A percentile compares a stretch with the other conserved stretches of the same genome.
phyloP scores from a whole-genome alignment of 2,797 vertebrate genomes.

The Eleutherodactylus coqui region DNA sequence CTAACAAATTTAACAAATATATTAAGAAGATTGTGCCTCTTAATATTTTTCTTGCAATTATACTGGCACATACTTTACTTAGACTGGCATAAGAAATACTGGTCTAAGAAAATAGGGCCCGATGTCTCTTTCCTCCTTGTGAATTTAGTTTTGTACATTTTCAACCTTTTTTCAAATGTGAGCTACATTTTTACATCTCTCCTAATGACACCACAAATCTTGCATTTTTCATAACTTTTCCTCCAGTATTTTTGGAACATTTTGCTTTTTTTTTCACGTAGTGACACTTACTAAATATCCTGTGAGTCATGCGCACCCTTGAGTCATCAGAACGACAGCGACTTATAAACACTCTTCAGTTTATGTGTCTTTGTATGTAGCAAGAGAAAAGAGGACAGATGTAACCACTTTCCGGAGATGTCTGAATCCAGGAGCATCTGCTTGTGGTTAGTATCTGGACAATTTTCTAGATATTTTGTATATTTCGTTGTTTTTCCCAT shows the following conservation, averaged over 20 bases:
- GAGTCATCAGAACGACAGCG: slow-evolving; percentile 34
- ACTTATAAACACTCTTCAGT: neutral
- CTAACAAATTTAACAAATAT: too few species aligned
- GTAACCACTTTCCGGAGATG: neutral
- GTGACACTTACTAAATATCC: slow-evolving; percentile 20
- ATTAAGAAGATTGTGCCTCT: too few species aligned
- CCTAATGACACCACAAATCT: neutral
- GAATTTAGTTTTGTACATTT: neutral
- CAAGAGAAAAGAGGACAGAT: neutral
- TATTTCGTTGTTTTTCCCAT: neutral
- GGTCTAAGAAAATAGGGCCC: too few species aligned
- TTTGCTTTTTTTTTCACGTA: neutral
- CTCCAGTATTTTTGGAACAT: neutral
- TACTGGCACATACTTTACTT: too few species aligned
- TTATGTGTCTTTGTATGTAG: neutral
- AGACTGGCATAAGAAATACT: too few species aligned
- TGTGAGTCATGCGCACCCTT: slow-evolving; percentile 30
- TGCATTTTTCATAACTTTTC: neutral
- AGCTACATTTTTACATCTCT: neutral
- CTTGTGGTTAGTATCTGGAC: neutral
- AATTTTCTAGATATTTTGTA: neutral
- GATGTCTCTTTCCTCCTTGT: neutral
- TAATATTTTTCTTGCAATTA: too few species aligned
- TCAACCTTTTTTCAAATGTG: neutral
- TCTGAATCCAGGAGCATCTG: slow-evolving; percentile 12